Base-by-base conservation (phyloP, 2,113 vertebrate genomes). In the Sterrhoptilus dennistouni region DNA sequence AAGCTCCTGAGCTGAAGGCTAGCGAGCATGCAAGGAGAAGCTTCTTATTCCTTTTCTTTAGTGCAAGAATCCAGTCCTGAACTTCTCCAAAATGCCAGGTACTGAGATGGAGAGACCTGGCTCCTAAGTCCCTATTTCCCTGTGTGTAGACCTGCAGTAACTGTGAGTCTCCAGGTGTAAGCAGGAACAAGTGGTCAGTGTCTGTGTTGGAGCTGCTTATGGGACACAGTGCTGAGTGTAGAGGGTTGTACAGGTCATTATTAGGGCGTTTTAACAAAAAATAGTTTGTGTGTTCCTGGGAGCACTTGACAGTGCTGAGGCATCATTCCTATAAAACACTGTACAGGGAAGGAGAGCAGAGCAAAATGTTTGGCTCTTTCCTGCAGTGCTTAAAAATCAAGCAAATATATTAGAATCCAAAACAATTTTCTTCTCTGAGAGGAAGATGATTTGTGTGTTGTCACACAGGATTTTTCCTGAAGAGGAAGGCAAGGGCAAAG, bases 401-500 rank as follows among this genome's bases (percentile, higher is more conserved):
- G 71, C 35, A 74, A 35, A 70, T 29, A 22, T 74, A 35, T 74
- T 52, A 60, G 47, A 90, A 54, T 89, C 83, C 35, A 57, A 72
- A 90, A 9, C n/a, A 31, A 1, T 88, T 88, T 90, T 69, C 14
- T 52, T 78, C 42, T 74, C 19, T 89, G 74, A 83, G 61, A 65
- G 59, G 61, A 57, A 54, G 45, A 27, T 53, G 38, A 56, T 25
- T 25, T 40, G 28, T 33, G 10, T 65, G 45, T 70, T 89, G 40
- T 76, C 66, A 28, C 68, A 61, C 50, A 40, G 68, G 83, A 63
- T 89, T 93, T 92, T 74, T 81, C 59, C 83, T 86, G 91, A 92
- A 92, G 95, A 97, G 68, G 72, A 92, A 71, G 57, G 76, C 88
- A 95, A 95, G 90, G 88, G 83, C 92, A 92, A 89, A 92, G 80